These are phyloP conservation scores for Lytechinus variegatus DNA, from an alignment of 35 echinoderm and acorn worm species.

Conservation along the genomic window DNA sequence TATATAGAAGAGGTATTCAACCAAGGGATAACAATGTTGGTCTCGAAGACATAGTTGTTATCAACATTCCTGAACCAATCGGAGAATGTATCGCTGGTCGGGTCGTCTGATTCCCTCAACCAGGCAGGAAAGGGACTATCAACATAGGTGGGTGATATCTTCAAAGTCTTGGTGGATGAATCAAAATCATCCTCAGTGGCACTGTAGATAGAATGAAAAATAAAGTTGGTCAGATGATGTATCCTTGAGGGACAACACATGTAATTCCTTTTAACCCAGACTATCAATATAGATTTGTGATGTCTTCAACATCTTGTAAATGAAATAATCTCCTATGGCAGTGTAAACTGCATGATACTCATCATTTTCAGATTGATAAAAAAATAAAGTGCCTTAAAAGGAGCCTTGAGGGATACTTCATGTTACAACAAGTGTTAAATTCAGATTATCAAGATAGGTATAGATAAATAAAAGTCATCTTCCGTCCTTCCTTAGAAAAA, in stretches of 20 bases:
- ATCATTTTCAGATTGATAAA: no score
- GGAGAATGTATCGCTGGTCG: slow-evolving; percentile 77
- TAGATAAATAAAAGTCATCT: no score
- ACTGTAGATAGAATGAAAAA: slow-evolving; percentile 49
- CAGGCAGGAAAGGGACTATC: slow-evolving; percentile 76
- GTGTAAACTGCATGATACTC: no score
- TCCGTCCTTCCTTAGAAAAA: no score
- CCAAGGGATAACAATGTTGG: slow-evolving; percentile 67
- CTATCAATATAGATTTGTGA: no score
- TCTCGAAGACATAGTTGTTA: slow-evolving; percentile 61
- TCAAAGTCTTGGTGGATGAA: slow-evolving; percentile 58
- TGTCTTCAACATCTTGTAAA: no score
- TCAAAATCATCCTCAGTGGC: slow-evolving; percentile 68
- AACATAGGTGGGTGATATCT: slow-evolving; percentile 65
- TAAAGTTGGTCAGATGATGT: background rate
- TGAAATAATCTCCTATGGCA: no score
- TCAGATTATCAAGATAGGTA: background rate
- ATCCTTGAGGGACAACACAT: no score
- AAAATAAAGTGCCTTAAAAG: no score
- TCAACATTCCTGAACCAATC: slow-evolving; percentile 80
- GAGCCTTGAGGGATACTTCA: no score
- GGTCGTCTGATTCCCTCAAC: slow-evolving; percentile 75
- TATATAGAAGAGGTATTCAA: slow-evolving; percentile 69
- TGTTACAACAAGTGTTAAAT: background rate
- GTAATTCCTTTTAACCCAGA: no score